A percentile compares a stretch with the other conserved stretches of the same genome.
phyloP scores from a whole-genome alignment of 2,113 vertebrate species.

The Protobothrops mucrosquamatus region DNA sequence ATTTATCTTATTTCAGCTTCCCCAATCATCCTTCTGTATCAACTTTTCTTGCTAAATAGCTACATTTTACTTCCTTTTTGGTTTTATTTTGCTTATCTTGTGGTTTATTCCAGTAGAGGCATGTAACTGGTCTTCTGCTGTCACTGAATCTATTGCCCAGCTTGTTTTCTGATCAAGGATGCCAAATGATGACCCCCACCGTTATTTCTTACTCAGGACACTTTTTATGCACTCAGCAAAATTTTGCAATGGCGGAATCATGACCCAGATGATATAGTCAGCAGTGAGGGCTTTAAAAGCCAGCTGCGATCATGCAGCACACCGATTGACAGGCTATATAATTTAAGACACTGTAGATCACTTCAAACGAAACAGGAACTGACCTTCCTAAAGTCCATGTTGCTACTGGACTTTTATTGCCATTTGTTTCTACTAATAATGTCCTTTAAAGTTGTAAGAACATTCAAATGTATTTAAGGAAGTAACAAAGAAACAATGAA shows the following conservation, averaged over 20 bases:
- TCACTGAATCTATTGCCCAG: background rate
- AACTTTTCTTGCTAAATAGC: background rate
- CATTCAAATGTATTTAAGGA: slow-evolving; percentile 27
- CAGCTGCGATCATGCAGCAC: background rate
- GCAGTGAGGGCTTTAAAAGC: background rate
- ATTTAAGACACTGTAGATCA: background rate
- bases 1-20: background rate
- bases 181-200: background rate
- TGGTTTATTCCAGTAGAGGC: background rate
- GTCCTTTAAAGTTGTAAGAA: slow-evolving; percentile 30
- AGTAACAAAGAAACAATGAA: slow-evolving; percentile 40
- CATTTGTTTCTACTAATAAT: background rate
- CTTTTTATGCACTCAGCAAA: background rate
- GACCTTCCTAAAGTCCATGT: background rate
- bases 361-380: background rate
- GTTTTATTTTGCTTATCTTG: background rate
- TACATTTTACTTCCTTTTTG: background rate
- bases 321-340: background rate
- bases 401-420: slow-evolving; percentile 23
- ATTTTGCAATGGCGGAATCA: background rate
- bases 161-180: background rate
- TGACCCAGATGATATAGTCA: background rate
- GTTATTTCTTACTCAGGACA: background rate
- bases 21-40: background rate
- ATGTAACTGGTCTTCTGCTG: background rate